Evolutionary conservation across 1,140 invertebrate species (phyloP), one percentile per base, ranked within the genome.

Genomic region (Helicoverpa zea): DNA sequence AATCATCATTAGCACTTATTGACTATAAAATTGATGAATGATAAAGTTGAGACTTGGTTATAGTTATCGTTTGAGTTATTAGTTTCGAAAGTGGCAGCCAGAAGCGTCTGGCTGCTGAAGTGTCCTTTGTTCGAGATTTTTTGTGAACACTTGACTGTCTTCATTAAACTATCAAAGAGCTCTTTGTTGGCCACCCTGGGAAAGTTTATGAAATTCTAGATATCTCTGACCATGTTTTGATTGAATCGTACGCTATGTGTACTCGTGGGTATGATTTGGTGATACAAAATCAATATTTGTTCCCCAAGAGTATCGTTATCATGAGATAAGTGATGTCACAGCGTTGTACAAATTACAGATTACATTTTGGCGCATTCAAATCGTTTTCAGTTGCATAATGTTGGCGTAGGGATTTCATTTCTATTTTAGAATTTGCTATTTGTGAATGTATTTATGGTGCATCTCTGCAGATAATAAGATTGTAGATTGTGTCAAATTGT

Each of bases 151-250:
- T 74, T 18, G 30, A 63, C 68, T 52, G 51, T 75, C 61, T 66
- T 51, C 47, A 84, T 78, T 23, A 43, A 66, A 59, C 56, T 70
- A 79, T 81, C 82, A 81, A 85, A 78, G 79, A 70, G 68, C 18
- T 54, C 79, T 70, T 83, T 85, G 81, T 84, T 72, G 23, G 12
- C 43, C 23, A 30, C 59, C 81, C 72, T 85, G 84, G 79, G 84
- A 85, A 84, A 82, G 75, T 81, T 76, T 82, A 79, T 43, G 43
- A 64, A 81, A 75, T 12, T 18, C 73, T 54, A 66, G 61, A 81
- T 75, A 80, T 74, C 49, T 76, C 23, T 35, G 16, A n/a, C 13
- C 23, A 29, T 63, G 58, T 75, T 49, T 63, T 75, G 56, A 23
- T 14, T 72, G 49, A 72, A 54, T 14, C 59, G 18, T 4, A 30